phyloP scores from a whole-genome alignment of 2,797 vertebrate genomes.

The Hyperoplus lanceolatus region DNA sequence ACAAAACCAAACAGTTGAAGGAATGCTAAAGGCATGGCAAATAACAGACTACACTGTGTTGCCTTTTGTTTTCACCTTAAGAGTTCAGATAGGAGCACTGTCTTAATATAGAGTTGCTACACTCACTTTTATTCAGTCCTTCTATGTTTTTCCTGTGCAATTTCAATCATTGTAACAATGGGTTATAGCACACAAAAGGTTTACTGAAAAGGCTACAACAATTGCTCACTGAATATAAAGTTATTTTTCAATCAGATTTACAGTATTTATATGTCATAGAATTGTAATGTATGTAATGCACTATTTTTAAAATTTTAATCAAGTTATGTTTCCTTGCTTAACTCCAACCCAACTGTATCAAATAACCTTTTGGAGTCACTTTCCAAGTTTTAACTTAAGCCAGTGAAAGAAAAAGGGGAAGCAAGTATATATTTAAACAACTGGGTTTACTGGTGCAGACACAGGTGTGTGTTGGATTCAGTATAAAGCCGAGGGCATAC shows the following conservation, averaged over 20 bases:
- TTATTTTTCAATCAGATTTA: background rate
- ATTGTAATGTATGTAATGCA: background rate
- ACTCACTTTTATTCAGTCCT: background rate
- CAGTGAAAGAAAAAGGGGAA: conserved; percentile 12
- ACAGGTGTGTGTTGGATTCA: conserved; percentile 33
- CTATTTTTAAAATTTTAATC: conserved; percentile 13
- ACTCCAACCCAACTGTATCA: conserved; percentile 5
- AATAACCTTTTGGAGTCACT: background rate
- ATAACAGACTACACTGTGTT: background rate
- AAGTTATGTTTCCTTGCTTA: background rate
- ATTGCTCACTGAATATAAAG: background rate
- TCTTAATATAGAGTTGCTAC: background rate
- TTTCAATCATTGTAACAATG: background rate
- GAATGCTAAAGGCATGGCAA: background rate
- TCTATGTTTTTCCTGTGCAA: background rate
- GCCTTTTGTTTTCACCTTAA: background rate
- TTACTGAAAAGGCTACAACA: background rate
- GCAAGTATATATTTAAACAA: conserved; percentile 32
- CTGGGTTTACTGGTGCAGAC: conserved; percentile 24
- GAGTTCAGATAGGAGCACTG: background rate
- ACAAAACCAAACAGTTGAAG: conserved; percentile 31
- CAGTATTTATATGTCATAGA: background rate
- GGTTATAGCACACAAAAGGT: background rate
- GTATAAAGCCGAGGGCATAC: conserved; percentile 26
- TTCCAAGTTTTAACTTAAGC: conserved; percentile 3